Evolutionary conservation across 2,888 invertebrate genomes (phyloP).

Genomic region (Troides helena): DNA sequence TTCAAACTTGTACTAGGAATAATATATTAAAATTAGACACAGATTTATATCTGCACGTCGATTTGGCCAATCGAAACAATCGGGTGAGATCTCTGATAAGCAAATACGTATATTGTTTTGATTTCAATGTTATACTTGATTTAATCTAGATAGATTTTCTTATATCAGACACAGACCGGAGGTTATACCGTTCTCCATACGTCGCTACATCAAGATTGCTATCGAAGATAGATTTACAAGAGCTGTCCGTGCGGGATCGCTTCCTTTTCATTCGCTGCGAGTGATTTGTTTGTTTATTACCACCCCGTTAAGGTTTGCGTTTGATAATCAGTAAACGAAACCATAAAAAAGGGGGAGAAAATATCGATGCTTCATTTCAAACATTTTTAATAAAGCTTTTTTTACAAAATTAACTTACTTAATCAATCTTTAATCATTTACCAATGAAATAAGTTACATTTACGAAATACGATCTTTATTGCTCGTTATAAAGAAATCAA

Average conservation of each 20-base stretch:
- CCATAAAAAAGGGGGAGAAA: not conserved
- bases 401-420: too few species aligned
- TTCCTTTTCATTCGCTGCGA: conserved; percentile 58
- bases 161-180: conserved; percentile 66
- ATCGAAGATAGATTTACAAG: conserved; percentile 79
- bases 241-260: conserved; percentile 63
- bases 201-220: conserved; percentile 79
- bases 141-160: conserved; percentile 58
- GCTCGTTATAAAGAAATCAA: too few species aligned
- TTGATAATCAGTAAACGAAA: conserved; percentile 30
- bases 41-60: conserved; percentile 48
- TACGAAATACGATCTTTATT: too few species aligned
- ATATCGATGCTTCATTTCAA: too few species aligned
- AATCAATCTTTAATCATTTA: too few species aligned
- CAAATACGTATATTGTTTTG: conserved; percentile 46
- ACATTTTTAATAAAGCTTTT: not conserved
- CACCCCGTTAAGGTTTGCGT: conserved; percentile 45
- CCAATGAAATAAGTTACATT: too few species aligned
- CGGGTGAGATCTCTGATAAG: conserved; percentile 63
- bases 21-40: conserved; percentile 41
- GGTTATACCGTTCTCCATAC: conserved; percentile 77
- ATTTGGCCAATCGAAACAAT: conserved; percentile 61
- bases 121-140: conserved; percentile 48
- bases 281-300: conserved; percentile 66
- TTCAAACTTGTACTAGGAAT: not conserved